Conservation (phyloP, 2,113 vertebrate genomes). For the Mus spicilegus region DNA sequence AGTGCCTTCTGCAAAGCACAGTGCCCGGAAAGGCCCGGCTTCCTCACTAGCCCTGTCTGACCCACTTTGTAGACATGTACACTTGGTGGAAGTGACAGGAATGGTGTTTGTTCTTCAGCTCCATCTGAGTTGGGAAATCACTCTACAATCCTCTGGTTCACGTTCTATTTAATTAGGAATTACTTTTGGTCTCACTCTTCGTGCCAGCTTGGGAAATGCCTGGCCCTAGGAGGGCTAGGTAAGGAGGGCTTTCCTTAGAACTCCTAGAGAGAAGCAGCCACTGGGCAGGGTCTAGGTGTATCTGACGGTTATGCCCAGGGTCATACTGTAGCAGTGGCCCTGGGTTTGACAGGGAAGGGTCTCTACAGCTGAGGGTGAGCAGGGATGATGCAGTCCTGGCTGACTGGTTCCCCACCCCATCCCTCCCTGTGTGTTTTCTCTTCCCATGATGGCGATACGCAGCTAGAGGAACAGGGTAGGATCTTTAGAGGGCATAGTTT, state of each 20-base stretch:
- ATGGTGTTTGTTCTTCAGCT: background rate
- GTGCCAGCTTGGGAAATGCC: fast-evolving
- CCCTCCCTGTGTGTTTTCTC: too few species aligned
- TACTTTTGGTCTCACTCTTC: fast-evolving
- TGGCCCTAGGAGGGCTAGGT: background rate
- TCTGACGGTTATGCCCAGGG: background rate
- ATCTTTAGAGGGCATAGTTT: background rate
- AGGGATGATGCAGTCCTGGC: background rate
- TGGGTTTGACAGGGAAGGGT: background rate
- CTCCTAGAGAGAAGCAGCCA: background rate
- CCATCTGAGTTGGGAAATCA: fast-evolving
- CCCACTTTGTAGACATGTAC: fast-evolving
- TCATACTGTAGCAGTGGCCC: background rate
- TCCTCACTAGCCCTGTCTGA: constrained; percentile 6
- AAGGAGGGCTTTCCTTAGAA: background rate
- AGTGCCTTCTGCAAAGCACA: constrained; percentile 63
- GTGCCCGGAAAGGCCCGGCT: constrained; percentile 52
- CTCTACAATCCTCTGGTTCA: background rate
- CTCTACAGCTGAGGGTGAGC: background rate
- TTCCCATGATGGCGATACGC: background rate
- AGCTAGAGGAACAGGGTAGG: background rate
- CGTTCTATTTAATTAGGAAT: background rate
- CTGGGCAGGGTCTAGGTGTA: background rate
- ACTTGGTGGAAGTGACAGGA: fast-evolving
- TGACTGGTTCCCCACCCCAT: background rate